A percentile compares a stretch with the other conserved stretches of the same genome.
phyloP scores from a whole-genome alignment of 2,888 invertebrate species.

The Trichopoda pennipes region DNA sequence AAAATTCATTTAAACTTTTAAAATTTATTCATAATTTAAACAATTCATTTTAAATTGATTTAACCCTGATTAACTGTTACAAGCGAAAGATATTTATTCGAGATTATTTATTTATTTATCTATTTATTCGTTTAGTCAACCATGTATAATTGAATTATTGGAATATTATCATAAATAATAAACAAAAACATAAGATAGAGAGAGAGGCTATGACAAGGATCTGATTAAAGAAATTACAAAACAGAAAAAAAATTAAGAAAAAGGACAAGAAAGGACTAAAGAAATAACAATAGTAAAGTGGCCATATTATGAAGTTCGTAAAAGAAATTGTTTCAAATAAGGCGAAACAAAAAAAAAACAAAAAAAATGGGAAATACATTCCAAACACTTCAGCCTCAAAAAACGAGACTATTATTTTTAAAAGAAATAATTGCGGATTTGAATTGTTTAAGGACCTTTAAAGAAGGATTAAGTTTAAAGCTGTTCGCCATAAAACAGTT shows the following conservation, averaged over 20 bases:
- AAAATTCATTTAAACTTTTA: no score
- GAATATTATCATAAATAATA: constrained; percentile 55
- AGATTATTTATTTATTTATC: constrained; percentile 42
- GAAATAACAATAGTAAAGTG: background rate
- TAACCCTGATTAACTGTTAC: constrained; percentile 61
- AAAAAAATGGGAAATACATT: constrained; percentile 14
- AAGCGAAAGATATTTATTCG: constrained; percentile 1
- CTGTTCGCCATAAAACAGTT: constrained; percentile 52
- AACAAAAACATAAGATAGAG: constrained; percentile 29
- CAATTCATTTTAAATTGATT: constrained; percentile 64
- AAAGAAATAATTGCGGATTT: background rate
- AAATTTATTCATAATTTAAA: constrained; percentile 21
- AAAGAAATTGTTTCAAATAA: constrained; percentile 54
- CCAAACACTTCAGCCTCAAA: background rate
- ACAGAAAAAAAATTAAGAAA: background rate
- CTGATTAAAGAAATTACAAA: constrained; percentile 1
- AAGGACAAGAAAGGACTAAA: background rate
- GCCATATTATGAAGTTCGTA: constrained; percentile 21
- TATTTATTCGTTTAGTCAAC: constrained; percentile 53
- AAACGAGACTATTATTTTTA: background rate
- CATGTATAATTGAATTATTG: constrained; percentile 64
- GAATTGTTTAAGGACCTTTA: background rate
- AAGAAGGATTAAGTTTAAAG: background rate
- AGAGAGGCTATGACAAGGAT: background rate
- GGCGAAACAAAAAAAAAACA: constrained; percentile 28